Evolutionary conservation across 2,113 vertebrate species (phyloP).

Genomic region (Hassar affinis): DNA sequence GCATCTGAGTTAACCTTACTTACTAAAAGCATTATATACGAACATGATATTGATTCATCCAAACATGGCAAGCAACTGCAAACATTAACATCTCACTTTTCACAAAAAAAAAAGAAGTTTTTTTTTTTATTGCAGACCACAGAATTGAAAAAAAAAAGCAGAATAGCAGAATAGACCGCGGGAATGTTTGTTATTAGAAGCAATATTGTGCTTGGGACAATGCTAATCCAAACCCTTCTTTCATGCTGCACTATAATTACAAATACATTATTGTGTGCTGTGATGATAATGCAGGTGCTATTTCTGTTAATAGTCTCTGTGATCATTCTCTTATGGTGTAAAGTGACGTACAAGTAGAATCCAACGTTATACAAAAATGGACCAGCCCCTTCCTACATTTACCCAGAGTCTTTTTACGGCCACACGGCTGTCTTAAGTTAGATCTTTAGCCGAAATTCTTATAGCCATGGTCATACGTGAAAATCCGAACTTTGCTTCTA

Average conservation of each 20-base stretch:
- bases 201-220: neutral
- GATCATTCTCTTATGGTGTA: neutral
- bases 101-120: neutral
- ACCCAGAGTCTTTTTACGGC: no score
- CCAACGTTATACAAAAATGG: neutral
- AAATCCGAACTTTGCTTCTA: no score
- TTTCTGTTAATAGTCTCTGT: neutral
- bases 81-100: neutral
- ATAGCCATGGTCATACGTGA: no score
- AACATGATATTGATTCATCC: neutral
- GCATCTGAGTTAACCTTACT: neutral
- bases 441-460: no score
- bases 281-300: neutral
- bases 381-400: no score
- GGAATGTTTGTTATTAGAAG: neutral
- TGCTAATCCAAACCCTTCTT: neutral
- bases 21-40: no score
- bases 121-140: neutral
- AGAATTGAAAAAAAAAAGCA: neutral
- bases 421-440: no score
- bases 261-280: neutral
- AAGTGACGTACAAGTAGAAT: neutral
- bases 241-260: neutral
- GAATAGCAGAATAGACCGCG: neutral
- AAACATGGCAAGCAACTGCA: neutral